Evolutionary conservation across 2,113 vertebrate species (phyloP), one percentile per base, ranked within the genome.

Genomic region (Poecile atricapillus): DNA sequence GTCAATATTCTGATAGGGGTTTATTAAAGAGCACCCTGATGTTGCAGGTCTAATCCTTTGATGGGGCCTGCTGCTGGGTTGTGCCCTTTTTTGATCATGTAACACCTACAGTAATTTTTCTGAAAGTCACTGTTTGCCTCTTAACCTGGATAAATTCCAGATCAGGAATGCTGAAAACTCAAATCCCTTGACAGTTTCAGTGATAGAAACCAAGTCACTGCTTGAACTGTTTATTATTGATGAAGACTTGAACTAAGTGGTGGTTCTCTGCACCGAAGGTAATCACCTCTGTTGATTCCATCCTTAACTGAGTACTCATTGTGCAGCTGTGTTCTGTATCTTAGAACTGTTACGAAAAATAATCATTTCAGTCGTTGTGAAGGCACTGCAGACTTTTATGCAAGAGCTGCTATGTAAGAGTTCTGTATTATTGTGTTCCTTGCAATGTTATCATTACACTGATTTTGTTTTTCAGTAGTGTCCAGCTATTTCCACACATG

Each of bases 41-140:
- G 87, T 63, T 92, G 75, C 33, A 83, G 71, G 75, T 88, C 79
- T 95, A 96, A 96, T 90, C 84, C 71, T 95, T 95, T 95, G 96
- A 95, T 91, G 59, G 59, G 43, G 12, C 60, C 82, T 63, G 18
- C 75, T 44, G 22, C 60, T 71, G 71, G 37, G 83, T 75, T 53
- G 30, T 70, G 80, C 76, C 83, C 68, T 41, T 68, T 83, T 94
- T 91, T 78, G 86, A 92, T 87, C 64, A 60, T 7, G 15, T 81
- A 93, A 81, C 39, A 30, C 33, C 78, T 63, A 41, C 4, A 77
- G 35, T 28, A 88, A 86, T 81, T 95, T 95, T 93, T 93, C 60
- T 94, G 44, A 83, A 95, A 92, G 68, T 55, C 64, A 56, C 44
- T 19, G 27, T 93, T 89, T 81, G 63, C n/a, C 35, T 95, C 71